These are phyloP conservation scores for Hoplodrina blanda DNA, from an alignment of 2,888 invertebrate genomes.

Conservation along the genomic window DNA sequence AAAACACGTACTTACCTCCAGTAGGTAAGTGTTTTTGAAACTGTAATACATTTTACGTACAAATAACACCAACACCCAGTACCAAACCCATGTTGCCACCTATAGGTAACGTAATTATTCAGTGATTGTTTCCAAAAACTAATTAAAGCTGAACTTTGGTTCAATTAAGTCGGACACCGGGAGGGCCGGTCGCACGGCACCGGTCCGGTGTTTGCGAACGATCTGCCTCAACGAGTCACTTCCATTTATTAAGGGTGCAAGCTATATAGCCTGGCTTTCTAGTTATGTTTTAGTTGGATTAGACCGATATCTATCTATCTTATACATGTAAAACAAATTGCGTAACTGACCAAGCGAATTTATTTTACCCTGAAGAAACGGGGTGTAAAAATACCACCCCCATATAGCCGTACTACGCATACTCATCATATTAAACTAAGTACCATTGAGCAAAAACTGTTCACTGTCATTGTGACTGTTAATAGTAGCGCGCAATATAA, in stretches of 20 bases:
- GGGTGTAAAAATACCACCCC: too few species aligned
- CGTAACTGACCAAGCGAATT: neutral
- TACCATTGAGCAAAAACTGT: too few species aligned
- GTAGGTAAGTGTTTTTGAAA: too few species aligned
- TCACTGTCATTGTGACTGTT: too few species aligned
- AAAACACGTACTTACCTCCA: neutral
- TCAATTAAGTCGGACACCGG: conserved; percentile 59
- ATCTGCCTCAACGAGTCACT: conserved; percentile 15
- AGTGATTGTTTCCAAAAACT: conserved; percentile 54
- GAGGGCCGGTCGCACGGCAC: conserved; percentile 37
- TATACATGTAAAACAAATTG: neutral
- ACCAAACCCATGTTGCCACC: conserved; percentile 6
- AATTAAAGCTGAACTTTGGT: conserved; percentile 59
- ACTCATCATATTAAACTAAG: too few species aligned
- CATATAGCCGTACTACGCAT: too few species aligned
- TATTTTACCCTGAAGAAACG: neutral
- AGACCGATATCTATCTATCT: neutral
- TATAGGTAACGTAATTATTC: conserved; percentile 46
- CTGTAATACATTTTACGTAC: too few species aligned
- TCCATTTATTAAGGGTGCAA: conserved; percentile 34
- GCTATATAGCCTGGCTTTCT: conserved; percentile 12
- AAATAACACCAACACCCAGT: neutral
- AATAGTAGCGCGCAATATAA: too few species aligned
- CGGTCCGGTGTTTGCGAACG: conserved; percentile 35
- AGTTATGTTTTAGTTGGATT: conserved; percentile 5